phyloP scores from a whole-genome alignment of 1,140 invertebrate genomes.

The Hormaphis cornu region DNA sequence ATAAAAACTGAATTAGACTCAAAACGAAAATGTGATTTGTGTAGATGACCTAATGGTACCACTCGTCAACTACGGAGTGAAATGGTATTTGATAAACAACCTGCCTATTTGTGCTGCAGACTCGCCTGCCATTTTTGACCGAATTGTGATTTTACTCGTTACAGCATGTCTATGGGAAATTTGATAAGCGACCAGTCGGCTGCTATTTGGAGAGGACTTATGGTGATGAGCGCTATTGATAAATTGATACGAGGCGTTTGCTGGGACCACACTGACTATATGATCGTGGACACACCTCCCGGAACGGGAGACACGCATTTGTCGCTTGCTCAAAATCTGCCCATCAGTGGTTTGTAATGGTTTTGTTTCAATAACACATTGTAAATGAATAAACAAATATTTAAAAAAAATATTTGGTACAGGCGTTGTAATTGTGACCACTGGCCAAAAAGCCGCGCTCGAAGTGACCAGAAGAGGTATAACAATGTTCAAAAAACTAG shows the following conservation, averaged over 20 bases:
- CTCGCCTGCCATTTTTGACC: background rate
- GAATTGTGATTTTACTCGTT: conserved; percentile 28
- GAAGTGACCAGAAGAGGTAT: conserved; percentile 70
- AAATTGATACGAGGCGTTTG: conserved; percentile 69
- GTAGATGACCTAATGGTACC: conserved; percentile 73
- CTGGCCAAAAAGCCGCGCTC: conserved; percentile 71
- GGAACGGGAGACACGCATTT: conserved; percentile 86
- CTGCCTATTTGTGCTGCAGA: background rate
- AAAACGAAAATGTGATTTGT: conserved; percentile 33
- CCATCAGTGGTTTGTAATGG: conserved; percentile 54
- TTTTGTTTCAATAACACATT: conserved; percentile 1
- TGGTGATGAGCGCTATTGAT: conserved; percentile 90
- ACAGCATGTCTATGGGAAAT: conserved; percentile 84
- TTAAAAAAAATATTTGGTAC: conserved; percentile 30
- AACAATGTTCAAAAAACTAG: conserved; percentile 69
- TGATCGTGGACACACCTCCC: conserved; percentile 81
- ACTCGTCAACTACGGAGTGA: conserved; percentile 78
- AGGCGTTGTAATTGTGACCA: conserved; percentile 73
- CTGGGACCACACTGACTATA: conserved; percentile 70
- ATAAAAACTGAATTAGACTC: background rate
- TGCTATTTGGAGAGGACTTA: conserved; percentile 79
- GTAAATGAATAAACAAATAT: background rate
- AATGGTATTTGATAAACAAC: conserved; percentile 55
- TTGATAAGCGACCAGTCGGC: conserved; percentile 66
- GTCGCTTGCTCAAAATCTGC: conserved; percentile 76